phyloP scores from a whole-genome alignment of 2,797 vertebrate genomes.

The Loriculus beryllinus region DNA sequence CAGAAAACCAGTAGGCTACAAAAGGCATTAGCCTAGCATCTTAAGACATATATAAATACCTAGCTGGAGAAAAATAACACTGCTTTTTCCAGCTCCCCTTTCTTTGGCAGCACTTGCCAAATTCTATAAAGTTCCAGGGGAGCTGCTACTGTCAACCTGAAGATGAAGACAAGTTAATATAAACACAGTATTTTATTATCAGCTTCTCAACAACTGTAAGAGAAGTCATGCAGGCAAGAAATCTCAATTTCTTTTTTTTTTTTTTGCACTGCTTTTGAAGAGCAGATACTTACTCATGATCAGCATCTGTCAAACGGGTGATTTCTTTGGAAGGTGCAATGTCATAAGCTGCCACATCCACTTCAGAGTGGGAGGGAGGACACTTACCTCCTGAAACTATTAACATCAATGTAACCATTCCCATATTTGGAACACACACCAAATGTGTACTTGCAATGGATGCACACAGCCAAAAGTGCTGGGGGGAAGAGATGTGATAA shows the following conservation, averaged over 20 bases:
- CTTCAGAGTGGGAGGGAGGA: neutral
- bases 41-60: neutral
- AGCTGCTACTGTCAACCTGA: neutral
- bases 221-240: neutral
- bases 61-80: neutral
- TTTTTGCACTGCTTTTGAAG: neutral
- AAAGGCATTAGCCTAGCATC: neutral
- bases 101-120: neutral
- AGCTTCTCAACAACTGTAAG: neutral
- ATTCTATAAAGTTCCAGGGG: neutral
- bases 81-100: fast-evolving
- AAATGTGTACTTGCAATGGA: neutral
- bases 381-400: neutral
- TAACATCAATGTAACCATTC: neutral
- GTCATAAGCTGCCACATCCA: neutral
- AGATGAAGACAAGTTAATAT: neutral
- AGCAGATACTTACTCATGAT: neutral
- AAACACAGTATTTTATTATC: neutral
- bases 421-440: neutral
- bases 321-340: neutral
- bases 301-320: neutral
- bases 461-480: neutral
- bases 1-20: neutral
- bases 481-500: fast-evolving
- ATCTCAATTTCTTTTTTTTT: too few species aligned